Evolutionary conservation across 2,888 invertebrate genomes (phyloP).

Genomic region (Eurytoma californica): DNA sequence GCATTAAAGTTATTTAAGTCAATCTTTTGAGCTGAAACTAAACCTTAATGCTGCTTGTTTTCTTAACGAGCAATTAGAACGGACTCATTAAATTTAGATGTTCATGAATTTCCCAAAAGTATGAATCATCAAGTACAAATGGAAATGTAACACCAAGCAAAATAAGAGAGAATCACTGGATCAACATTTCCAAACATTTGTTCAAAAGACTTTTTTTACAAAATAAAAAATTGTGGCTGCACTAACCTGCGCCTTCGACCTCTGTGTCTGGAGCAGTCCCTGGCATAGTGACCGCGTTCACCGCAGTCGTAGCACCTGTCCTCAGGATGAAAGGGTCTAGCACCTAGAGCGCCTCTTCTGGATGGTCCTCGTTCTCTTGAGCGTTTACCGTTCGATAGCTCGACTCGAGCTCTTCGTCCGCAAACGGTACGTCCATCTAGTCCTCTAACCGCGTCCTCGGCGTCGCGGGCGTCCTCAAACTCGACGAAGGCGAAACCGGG

Average conservation of each 20-base stretch:
- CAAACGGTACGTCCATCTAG: constrained; percentile 89
- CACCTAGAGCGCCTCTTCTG: constrained; percentile 67
- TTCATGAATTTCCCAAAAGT: too few species aligned
- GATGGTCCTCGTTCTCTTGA: constrained; percentile 78
- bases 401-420: constrained; percentile 92
- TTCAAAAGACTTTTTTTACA: too few species aligned
- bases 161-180: too few species aligned
- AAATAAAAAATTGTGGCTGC: background rate
- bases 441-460: constrained; percentile 90
- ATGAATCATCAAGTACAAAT: too few species aligned
- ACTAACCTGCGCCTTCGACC: constrained; percentile 69
- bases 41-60: constrained; percentile 18
- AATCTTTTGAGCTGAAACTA: background rate
- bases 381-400: constrained; percentile 92
- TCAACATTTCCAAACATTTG: too few species aligned
- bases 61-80: background rate
- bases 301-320: constrained; percentile 97
- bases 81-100: background rate
- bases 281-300: constrained; percentile 93
- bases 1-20: too few species aligned
- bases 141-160: too few species aligned
- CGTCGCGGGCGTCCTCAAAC: constrained; percentile 94
- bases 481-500: constrained; percentile 97
- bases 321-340: constrained; percentile 88
- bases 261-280: constrained; percentile 88